Evolutionary conservation across 1,140 invertebrate species (phyloP), one percentile per base, ranked within the genome.

Genomic region (Coenobita brevimanus): DNA sequence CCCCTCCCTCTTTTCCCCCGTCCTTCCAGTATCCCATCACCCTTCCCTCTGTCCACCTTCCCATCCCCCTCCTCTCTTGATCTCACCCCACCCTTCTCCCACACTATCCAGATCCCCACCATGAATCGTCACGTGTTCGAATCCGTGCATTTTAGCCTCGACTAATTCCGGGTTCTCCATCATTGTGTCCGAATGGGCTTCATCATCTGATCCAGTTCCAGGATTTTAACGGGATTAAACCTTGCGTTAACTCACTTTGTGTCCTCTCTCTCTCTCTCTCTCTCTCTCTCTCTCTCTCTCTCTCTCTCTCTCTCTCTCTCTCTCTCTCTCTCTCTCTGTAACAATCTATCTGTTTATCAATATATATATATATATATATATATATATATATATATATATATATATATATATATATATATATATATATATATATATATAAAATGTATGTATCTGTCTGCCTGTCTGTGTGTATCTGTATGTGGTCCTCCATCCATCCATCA

Each of bases 321-420:
- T 62, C 57, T 62, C 57, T 62, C 57, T 62, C 57, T 62, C 57
- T 62, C 57, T 78, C n/a, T n/a, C n/a, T n/a, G n/a, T n/a, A n/a
- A n/a, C n/a, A n/a, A n/a, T n/a, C n/a, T n/a, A n/a, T n/a, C n/a
- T n/a, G n/a, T n/a, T n/a, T n/a, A n/a, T n/a, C n/a, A n/a, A n/a
- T n/a, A n/a, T n/a, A n/a, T n/a, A 27, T 67, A 67, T 24, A 82
- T 67, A 82, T 33, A 82, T 33, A 82, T 21, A 82, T 67, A 82
- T 67, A 82, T 27, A 27, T 41, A 69, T 67, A 82, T 43, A 82
- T 24, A 82, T 67, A 82, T 67, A 54, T 50, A 79, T 50, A 50
- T n/a, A 79, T 50, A 79, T n/a, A 79, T 50, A 80, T 60, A 80
- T 13, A 57, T 13, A 24, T 15, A 80, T 60, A 80, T 13, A 80